These are phyloP conservation scores for Ictidomys tridecemlineatus DNA, from an alignment of 2,113 vertebrate genomes.

Conservation along the genomic window DNA sequence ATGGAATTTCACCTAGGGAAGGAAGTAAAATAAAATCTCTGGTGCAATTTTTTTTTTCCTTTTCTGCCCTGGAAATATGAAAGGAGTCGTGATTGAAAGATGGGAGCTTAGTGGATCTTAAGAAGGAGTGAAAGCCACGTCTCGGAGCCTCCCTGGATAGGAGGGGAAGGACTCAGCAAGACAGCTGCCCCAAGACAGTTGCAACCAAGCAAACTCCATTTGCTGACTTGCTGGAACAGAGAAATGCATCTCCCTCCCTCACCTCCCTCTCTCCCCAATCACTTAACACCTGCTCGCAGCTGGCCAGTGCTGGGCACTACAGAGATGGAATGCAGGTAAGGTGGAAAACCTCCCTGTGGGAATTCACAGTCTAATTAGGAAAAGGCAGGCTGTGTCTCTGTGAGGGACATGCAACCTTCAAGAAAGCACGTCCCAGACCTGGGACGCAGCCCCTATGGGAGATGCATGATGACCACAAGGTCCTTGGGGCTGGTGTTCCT, in stretches of 20 bases:
- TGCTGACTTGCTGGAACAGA: accelerated
- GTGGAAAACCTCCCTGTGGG: not conserved
- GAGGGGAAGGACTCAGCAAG: accelerated
- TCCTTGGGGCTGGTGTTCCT: accelerated
- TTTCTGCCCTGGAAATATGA: not conserved
- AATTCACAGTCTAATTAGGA: not conserved
- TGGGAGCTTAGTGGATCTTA: not conserved
- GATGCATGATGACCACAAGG: accelerated
- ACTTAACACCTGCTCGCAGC: not conserved
- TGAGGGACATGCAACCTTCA: not conserved
- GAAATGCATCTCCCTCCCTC: accelerated
- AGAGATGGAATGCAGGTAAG: not conserved
- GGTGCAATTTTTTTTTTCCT: not conserved
- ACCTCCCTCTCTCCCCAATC: not conserved
- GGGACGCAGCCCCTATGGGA: accelerated
- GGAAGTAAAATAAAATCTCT: not conserved
- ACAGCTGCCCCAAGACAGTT: accelerated
- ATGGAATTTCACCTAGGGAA: not conserved
- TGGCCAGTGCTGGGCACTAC: not conserved
- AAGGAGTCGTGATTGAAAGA: not conserved
- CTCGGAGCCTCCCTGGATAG: not conserved
- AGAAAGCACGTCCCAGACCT: not conserved
- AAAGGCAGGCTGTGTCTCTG: not conserved
- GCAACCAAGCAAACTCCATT: accelerated
- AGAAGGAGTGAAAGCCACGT: not conserved